Conservation (phyloP, 2,797 vertebrate genomes). For the Scolopax rusticola region DNA sequence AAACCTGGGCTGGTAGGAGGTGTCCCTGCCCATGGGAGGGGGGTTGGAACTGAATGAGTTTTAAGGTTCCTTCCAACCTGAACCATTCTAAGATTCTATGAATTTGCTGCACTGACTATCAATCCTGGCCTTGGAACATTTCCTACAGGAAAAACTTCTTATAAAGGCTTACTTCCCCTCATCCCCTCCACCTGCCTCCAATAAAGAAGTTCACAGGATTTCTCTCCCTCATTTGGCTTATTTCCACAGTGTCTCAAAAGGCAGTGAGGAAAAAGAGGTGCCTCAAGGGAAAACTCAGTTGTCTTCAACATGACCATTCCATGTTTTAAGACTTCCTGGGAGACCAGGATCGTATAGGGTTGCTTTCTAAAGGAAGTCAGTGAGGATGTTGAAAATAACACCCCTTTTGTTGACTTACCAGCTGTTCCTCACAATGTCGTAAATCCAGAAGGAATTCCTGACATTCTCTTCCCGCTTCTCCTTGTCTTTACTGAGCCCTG, state of each 20-base stretch:
- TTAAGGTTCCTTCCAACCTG: no score
- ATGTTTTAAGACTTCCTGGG: neutral
- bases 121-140: neutral
- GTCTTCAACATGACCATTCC: neutral
- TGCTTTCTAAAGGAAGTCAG: neutral
- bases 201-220: neutral
- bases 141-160: neutral
- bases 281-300: neutral
- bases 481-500: slow-evolving; percentile 98
- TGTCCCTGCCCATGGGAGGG: no score
- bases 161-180: neutral
- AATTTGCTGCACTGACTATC: neutral
- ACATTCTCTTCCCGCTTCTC: slow-evolving; percentile 98
- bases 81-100: no score
- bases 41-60: no score
- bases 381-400: neutral
- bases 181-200: neutral
- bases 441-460: slow-evolving; percentile 99
- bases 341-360: neutral
- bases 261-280: neutral
- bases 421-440: slow-evolving; percentile 97
- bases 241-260: neutral
- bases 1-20: no score
- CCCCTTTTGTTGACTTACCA: slow-evolving; percentile 82
- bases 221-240: neutral